Conservation (phyloP, 2,797 vertebrate species). For the Rhabdomys pumilio region DNA sequence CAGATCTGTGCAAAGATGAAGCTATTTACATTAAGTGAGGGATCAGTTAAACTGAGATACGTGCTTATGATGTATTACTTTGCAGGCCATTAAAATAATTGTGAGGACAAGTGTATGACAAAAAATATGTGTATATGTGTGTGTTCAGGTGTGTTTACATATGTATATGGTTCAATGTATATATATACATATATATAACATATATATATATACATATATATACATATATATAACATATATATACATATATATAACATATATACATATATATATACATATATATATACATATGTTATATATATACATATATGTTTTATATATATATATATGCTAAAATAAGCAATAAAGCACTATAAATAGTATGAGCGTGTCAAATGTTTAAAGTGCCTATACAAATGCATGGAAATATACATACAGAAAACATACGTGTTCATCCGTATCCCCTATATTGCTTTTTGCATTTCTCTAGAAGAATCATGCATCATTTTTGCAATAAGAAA, state of each 20-base stretch:
- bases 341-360: conserved; percentile 34
- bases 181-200: not conserved
- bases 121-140: not conserved
- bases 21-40: conserved; percentile 16
- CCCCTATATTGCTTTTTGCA: conserved; percentile 3
- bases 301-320: no score
- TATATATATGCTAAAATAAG: no score
- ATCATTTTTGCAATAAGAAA: conserved; percentile 49
- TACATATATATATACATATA: no score
- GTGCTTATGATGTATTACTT: not conserved
- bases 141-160: not conserved
- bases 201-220: not conserved
- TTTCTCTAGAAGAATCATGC: not conserved
- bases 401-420: not conserved
- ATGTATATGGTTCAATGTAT: not conserved
- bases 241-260: no score
- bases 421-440: not conserved
- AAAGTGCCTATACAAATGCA: conserved; percentile 32
- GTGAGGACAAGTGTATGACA: not conserved
- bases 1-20: conserved; percentile 29
- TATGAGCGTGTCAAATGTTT: conserved; percentile 18
- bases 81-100: conserved; percentile 23
- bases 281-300: not conserved
- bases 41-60: not conserved
- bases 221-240: not conserved